Evolutionary conservation across 2,113 vertebrate genomes (phyloP).

Genomic region (Phylloscopus whistleri): DNA sequence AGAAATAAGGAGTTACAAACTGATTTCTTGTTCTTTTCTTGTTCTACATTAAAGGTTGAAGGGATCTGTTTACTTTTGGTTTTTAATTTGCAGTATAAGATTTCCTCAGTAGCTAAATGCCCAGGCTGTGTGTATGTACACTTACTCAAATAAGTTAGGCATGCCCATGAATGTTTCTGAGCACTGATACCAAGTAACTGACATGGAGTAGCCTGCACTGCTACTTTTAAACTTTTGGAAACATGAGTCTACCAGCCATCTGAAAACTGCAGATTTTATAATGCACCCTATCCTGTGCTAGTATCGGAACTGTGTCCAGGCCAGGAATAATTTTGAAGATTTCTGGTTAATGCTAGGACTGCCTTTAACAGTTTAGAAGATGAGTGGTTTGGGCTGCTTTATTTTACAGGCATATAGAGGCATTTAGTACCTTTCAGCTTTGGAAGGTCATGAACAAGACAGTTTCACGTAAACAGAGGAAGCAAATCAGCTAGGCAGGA

Average conservation of each 20-base stretch:
- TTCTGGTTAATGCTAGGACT: background rate
- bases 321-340: background rate
- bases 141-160: background rate
- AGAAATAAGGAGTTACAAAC: background rate
- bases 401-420: background rate
- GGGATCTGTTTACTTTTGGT: background rate
- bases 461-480: background rate
- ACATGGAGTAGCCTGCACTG: background rate
- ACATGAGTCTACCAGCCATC: background rate
- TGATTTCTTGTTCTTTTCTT: background rate
- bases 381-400: background rate
- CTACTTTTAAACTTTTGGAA: background rate
- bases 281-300: background rate
- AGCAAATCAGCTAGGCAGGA: background rate
- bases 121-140: accelerated
- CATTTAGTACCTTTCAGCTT: background rate
- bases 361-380: background rate
- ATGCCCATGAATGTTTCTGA: background rate
- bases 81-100: background rate
- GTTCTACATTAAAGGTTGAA: background rate
- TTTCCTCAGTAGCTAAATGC: background rate
- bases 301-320: background rate
- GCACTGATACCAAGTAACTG: background rate
- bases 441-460: background rate
- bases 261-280: background rate